These are phyloP conservation scores for Danaus melanippus DNA, from an alignment of 1,140 invertebrate genomes.

Conservation along the genomic window DNA sequence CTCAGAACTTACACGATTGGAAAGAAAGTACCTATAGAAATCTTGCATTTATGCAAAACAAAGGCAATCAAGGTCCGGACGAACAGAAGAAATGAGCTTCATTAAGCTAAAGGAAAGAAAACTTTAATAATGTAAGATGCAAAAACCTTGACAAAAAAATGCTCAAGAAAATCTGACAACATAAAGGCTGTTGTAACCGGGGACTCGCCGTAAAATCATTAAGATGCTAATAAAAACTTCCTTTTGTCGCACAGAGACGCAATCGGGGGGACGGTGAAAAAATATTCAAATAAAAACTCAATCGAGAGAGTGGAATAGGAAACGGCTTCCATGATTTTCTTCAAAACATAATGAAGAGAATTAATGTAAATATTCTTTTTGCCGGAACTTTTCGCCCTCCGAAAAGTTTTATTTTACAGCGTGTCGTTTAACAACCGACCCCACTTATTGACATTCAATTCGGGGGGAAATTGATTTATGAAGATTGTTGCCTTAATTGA, in stretches of 20 bases:
- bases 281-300: conserved; percentile 74
- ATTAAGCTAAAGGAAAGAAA: conserved; percentile 70
- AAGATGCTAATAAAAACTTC: conserved; percentile 74
- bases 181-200: conserved; percentile 72
- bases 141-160: conserved; percentile 69
- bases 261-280: conserved; percentile 60
- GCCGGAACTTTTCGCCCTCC: conserved; percentile 61
- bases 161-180: conserved; percentile 72
- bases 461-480: conserved; percentile 71
- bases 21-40: conserved; percentile 66
- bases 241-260: conserved; percentile 67
- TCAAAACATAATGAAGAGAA: conserved; percentile 74
- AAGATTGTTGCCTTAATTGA: conserved; percentile 71
- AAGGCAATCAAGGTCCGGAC: conserved; percentile 68
- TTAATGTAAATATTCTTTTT: conserved; percentile 75
- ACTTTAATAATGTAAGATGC: conserved; percentile 73
- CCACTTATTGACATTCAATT: conserved; percentile 72
- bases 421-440: conserved; percentile 69
- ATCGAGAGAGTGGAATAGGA: conserved; percentile 63
- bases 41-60: conserved; percentile 72
- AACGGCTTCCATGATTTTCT: conserved; percentile 71
- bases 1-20: conserved; percentile 58
- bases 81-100: conserved; percentile 72
- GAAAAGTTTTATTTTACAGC: conserved; percentile 71
- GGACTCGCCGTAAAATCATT: conserved; percentile 73